Conservation (phyloP, 2,888 invertebrate species). For the Zygogramma bicolorata region DNA sequence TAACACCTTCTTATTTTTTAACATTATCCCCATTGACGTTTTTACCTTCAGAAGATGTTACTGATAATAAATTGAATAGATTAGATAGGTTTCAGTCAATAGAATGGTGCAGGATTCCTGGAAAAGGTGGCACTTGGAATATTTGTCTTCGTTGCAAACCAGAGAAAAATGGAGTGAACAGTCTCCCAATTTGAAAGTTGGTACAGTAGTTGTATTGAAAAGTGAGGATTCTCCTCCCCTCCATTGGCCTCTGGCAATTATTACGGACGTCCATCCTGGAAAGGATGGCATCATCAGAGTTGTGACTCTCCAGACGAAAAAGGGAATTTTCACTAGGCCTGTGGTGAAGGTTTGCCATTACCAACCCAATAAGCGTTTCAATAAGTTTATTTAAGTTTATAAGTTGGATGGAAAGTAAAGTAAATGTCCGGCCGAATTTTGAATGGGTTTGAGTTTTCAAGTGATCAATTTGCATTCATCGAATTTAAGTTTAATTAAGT, state of each 20-base stretch:
- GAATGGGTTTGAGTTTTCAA: no score
- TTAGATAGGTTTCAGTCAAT: no score
- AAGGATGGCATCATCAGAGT: not conserved
- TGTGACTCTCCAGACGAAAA: not conserved
- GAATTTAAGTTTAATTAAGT: no score
- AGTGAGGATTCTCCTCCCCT: not conserved
- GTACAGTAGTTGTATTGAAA: not conserved
- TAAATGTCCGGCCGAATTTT: not conserved
- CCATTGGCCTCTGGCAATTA: not conserved
- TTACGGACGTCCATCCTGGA: not conserved
- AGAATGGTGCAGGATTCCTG: constrained; percentile 22
- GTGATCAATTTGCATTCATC: no score
- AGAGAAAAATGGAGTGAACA: constrained; percentile 16
- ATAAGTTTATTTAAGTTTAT: not conserved
- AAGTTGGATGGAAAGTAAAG: not conserved
- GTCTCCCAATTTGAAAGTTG: constrained; percentile 3
- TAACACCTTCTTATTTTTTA: constrained; percentile 18
- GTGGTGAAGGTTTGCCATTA: not conserved
- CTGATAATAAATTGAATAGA: not conserved
- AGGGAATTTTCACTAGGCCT: not conserved
- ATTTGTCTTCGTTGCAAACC: constrained; percentile 4
- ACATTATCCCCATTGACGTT: constrained; percentile 11
- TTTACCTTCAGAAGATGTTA: constrained; percentile 6
- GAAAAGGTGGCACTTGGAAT: constrained; percentile 21
- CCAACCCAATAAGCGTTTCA: not conserved